Evolutionary conservation across 2,797 vertebrate genomes (phyloP), one percentile per base, ranked within the genome.

Genomic region (Borostomias antarcticus): DNA sequence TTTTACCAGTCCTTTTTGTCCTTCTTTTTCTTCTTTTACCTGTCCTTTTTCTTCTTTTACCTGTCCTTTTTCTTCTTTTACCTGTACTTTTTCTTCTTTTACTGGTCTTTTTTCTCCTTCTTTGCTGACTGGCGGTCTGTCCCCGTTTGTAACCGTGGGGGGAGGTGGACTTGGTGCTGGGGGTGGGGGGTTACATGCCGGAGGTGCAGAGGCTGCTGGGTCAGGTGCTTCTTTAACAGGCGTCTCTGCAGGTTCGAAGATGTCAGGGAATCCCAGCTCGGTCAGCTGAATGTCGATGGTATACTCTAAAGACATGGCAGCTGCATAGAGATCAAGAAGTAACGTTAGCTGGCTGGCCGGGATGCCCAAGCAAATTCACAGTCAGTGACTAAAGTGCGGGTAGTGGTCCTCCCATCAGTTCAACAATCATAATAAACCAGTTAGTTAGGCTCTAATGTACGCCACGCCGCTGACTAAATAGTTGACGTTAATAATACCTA

Each of bases 261-360:
- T 47, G 52, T 85, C 79, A 1, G 86, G 82, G 59, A 90, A 92
- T 0, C 91, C 92, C 83, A 92, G 21, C 75, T 93, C 91, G 1
- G 89, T 92, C 1, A 93, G 86, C 84, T 92, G 92, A 72, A 92
- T 90, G 30, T 92, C 92, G 8, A 92, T 90, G 10, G 91, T 93
- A 73, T 91, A 89, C 48, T 91, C 90, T 62, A 90, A 86, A 48
- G 92, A 89, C 92, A 93, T 92, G 78, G 7, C 77, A 79, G 79
- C 64, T 7, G 57, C 7, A 25, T 23, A 8, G 19, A 40, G 2
- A 40, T n/a, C n/a, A n/a, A n/a, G n/a, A n/a, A n/a, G n/a, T n/a
- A n/a, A n/a, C n/a, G n/a, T n/a, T n/a, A n/a, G n/a, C n/a, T n/a
- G n/a, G n/a, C n/a, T n/a, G 40, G 40, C 13, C 15, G 40, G 40